Evolutionary conservation across 23 tunicate genomes (phyloP).

Genomic region (Trididemnum nubilum): DNA sequence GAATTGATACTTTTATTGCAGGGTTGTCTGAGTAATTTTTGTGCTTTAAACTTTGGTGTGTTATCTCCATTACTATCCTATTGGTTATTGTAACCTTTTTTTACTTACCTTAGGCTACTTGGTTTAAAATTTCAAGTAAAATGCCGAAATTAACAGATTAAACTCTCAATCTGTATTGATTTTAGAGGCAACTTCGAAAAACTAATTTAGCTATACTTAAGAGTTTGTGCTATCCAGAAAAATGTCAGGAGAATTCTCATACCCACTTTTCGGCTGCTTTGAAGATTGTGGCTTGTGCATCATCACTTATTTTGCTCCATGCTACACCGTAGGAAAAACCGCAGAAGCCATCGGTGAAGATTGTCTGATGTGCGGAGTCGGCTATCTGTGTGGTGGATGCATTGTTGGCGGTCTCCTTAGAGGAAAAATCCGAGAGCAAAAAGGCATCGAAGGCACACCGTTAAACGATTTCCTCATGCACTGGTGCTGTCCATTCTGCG

Average conservation of each 20-base stretch:
- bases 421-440: conserved; percentile 54
- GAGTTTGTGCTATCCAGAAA: no score
- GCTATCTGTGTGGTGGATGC: conserved; percentile 58
- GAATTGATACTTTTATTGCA: no score
- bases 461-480: conserved; percentile 59
- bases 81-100: neutral
- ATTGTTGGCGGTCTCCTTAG: conserved; percentile 70
- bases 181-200: no score
- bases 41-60: no score
- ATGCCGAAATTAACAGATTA: no score
- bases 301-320: conserved; percentile 56
- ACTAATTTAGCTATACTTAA: no score
- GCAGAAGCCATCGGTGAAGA: conserved; percentile 74
- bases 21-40: no score
- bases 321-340: conserved; percentile 73
- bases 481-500: conserved; percentile 59
- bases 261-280: conserved; percentile 68
- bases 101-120: no score
- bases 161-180: no score
- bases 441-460: conserved; percentile 46
- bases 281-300: conserved; percentile 77
- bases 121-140: no score
- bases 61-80: neutral
- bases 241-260: conserved; percentile 48
- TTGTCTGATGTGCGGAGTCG: conserved; percentile 48